Evolutionary conservation across 2,888 invertebrate species (phyloP).

Genomic region (Dysmachus trigonus): DNA sequence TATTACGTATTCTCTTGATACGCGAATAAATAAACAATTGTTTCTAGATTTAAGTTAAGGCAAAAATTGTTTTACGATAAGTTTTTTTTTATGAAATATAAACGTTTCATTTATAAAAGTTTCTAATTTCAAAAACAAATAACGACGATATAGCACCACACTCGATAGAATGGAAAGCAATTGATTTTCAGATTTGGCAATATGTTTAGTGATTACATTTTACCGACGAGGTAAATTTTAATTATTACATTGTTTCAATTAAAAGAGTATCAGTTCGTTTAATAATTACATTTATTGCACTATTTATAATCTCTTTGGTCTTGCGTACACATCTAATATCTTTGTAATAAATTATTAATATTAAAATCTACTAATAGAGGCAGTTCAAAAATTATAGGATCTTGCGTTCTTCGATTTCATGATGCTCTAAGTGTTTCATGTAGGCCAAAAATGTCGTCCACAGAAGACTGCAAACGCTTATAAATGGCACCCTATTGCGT

Average conservation of each 20-base stretch:
- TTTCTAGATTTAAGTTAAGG: background rate
- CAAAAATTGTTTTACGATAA: background rate
- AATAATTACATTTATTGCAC: background rate
- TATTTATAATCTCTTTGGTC: background rate
- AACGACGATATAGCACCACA: too few relatives aligned
- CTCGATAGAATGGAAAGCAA: too few relatives aligned
- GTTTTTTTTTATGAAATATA: background rate
- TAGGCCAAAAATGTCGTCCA: slow-evolving; percentile 83
- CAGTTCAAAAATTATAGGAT: background rate
- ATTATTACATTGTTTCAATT: too few relatives aligned
- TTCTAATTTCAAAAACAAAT: too few relatives aligned
- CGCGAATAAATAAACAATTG: background rate
- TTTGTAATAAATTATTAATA: background rate
- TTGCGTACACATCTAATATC: background rate
- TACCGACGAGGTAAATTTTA: too few relatives aligned
- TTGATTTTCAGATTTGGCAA: too few relatives aligned
- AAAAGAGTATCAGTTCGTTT: background rate
- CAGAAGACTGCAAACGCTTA: slow-evolving; percentile 75
- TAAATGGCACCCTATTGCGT: slow-evolving; percentile 77
- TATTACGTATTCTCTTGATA: background rate
- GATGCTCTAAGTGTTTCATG: slow-evolving; percentile 73
- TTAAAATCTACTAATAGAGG: background rate
- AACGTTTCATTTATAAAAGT: background rate
- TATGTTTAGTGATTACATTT: too few relatives aligned
- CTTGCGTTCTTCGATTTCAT: slow-evolving; percentile 42